Evolutionary conservation across 2,113 vertebrate species (phyloP).

Genomic region (Argyrosomus japonicus): DNA sequence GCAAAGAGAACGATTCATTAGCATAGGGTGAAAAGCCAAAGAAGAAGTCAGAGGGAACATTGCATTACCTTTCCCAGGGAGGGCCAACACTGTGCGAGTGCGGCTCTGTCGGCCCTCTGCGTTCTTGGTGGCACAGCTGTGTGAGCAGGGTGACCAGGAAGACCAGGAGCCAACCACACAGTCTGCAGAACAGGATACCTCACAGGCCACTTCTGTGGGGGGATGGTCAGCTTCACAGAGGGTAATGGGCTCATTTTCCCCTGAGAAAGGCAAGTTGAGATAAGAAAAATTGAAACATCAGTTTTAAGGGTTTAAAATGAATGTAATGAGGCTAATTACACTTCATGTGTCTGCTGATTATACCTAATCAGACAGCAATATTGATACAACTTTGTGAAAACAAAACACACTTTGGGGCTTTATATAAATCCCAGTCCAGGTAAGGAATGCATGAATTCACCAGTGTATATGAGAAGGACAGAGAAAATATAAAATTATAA

Average conservation of each 20-base stretch:
- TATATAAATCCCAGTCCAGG: neutral
- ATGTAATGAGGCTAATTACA: neutral
- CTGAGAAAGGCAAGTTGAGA: conserved; percentile 75
- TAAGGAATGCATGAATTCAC: neutral
- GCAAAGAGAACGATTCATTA: neutral
- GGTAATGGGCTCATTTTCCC: conserved; percentile 80
- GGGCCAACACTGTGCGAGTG: conserved; percentile 88
- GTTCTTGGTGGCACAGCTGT: conserved; percentile 90
- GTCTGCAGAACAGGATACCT: conserved; percentile 89
- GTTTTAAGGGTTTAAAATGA: neutral
- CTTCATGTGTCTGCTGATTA: neutral
- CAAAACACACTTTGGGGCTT: neutral
- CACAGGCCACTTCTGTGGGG: conserved; percentile 82
- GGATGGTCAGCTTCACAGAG: conserved; percentile 84
- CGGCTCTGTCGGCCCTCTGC: conserved; percentile 92
- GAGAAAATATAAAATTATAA: neutral
- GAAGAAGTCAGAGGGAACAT: conserved; percentile 2
- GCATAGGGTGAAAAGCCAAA: neutral
- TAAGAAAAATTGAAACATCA: neutral
- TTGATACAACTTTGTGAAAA: neutral
- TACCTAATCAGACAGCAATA: neutral
- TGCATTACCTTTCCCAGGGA: conserved; percentile 89
- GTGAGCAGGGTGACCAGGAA: conserved; percentile 92
- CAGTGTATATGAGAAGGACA: conserved; percentile 11
- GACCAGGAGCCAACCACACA: conserved; percentile 93